A percentile compares a stretch with the other conserved stretches of the same genome.
Evolutionary conservation across 2,888 invertebrate genomes (phyloP).

Genomic region (Eurytoma californica): DNA sequence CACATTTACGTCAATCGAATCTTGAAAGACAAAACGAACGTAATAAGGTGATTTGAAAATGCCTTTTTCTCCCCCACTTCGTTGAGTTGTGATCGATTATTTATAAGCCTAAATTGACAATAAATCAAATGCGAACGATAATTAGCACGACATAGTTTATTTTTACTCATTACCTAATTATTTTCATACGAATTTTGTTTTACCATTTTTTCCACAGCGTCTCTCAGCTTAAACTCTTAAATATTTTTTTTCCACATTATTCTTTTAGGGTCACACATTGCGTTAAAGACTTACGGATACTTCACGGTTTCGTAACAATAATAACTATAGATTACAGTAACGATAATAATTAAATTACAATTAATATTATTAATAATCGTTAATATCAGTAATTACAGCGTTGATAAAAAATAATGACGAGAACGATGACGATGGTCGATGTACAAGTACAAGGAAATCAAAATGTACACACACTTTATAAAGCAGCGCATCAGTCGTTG

Average conservation of each 20-base stretch:
- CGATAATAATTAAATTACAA: conserved; percentile 25
- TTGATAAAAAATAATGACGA: conserved; percentile 24
- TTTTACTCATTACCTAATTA: conserved; percentile 40
- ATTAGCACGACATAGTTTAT: conserved; percentile 51
- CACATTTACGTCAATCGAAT: too few relatives aligned
- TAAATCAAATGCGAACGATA: conserved; percentile 43
- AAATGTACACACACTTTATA: conserved; percentile 36
- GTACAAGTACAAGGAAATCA: conserved; percentile 31
- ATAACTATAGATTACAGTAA: conserved; percentile 46
- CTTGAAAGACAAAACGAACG: too few relatives aligned
- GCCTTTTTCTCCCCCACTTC: not conserved
- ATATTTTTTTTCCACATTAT: conserved; percentile 18
- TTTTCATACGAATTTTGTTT: conserved; percentile 43
- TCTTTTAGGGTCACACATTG: conserved; percentile 34
- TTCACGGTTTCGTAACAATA: conserved; percentile 46
- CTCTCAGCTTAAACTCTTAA: conserved; percentile 10
- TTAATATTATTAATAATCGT: conserved; percentile 17
- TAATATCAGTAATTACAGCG: conserved; percentile 12
- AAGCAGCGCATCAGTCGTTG: conserved; percentile 44
- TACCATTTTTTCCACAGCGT: conserved; percentile 26
- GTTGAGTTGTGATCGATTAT: conserved; percentile 25
- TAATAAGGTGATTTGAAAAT: too few relatives aligned
- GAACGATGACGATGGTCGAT: conserved; percentile 18
- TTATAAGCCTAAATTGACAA: conserved; percentile 14
- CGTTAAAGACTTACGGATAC: conserved; percentile 27